Percentiles rank a stretch among this genome's conserved stretches.
phyloP scores from a whole-genome alignment of 2,113 vertebrate species.

The Urocynchramus pylzowi region DNA sequence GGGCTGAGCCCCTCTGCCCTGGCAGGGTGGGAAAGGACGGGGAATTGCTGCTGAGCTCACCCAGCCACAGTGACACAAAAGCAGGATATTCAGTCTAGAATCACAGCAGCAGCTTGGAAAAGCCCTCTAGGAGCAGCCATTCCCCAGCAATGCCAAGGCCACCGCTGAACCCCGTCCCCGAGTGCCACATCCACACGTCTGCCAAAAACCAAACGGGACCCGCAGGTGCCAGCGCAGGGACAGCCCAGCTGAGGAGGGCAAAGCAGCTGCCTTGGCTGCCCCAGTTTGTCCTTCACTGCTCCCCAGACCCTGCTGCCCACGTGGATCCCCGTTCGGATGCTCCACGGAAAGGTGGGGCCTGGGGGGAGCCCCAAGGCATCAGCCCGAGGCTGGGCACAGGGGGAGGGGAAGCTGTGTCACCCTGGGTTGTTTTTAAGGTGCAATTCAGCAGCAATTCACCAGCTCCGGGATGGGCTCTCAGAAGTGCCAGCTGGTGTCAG shows the following conservation, averaged over 20 bases:
- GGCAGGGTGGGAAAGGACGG: background rate
- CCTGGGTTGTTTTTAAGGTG: background rate
- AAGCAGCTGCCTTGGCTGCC: background rate
- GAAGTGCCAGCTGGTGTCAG: background rate
- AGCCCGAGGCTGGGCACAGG: rapidly evolving
- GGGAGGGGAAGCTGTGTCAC: background rate
- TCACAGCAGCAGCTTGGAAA: background rate
- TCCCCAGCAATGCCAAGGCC: background rate
- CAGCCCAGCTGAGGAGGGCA: rapidly evolving
- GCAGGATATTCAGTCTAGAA: background rate
- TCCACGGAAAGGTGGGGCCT: rapidly evolving
- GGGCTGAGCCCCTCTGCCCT: background rate
- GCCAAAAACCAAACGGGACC: no score
- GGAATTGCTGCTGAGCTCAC: background rate
- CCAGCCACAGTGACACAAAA: background rate
- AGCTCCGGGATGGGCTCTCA: background rate
- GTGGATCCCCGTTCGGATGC: rapidly evolving
- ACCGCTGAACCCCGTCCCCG: rapidly evolving
- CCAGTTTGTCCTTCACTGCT: rapidly evolving
- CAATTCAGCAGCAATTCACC: background rate
- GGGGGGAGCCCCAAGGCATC: no score
- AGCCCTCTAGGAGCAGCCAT: rapidly evolving
- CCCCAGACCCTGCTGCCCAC: background rate
- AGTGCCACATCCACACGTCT: rapidly evolving
- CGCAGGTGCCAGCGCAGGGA: rapidly evolving